These are phyloP conservation scores for Caligus rogercresseyi DNA, from an alignment of 1,140 invertebrate genomes.

Conservation along the genomic window DNA sequence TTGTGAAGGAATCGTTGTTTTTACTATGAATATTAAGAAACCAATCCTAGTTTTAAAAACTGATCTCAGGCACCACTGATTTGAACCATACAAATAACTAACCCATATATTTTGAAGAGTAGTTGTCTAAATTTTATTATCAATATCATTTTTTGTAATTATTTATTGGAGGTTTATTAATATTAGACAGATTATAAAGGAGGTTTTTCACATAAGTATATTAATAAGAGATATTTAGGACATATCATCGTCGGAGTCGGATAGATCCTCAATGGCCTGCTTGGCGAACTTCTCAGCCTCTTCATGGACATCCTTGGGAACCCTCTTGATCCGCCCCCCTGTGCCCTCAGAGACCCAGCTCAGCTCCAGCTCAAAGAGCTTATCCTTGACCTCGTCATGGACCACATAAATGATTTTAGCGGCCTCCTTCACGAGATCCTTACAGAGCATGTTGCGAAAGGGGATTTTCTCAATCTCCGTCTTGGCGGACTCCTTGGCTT, in stretches of 20 bases:
- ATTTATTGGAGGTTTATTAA: too few species aligned
- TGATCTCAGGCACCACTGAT: too few species aligned
- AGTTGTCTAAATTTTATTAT: too few species aligned
- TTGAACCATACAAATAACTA: too few species aligned
- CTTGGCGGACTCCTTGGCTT: constrained; percentile 95
- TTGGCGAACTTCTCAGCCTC: constrained; percentile 64
- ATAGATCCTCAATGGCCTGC: constrained; percentile 60
- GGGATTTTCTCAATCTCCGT: constrained; percentile 98
- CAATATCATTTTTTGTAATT: too few species aligned
- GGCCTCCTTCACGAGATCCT: constrained; percentile 54
- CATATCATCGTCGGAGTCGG: constrained; percentile 54
- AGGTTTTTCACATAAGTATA: too few species aligned
- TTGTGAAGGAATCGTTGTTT: too few species aligned
- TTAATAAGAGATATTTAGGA: too few species aligned
- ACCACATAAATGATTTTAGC: constrained; percentile 71
- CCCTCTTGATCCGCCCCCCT: constrained; percentile 49
- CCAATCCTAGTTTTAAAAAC: too few species aligned
- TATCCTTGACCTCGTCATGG: constrained; percentile 96
- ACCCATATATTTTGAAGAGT: too few species aligned
- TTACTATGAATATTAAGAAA: too few species aligned
- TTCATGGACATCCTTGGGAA: constrained; percentile 39
- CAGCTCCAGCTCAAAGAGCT: constrained; percentile 90
- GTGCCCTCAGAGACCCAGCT: constrained; percentile 82
- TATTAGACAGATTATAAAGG: too few species aligned
- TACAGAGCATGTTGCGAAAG: constrained; percentile 58